Evolutionary conservation across 2,888 invertebrate species (phyloP).

Genomic region (Beris chalybata): DNA sequence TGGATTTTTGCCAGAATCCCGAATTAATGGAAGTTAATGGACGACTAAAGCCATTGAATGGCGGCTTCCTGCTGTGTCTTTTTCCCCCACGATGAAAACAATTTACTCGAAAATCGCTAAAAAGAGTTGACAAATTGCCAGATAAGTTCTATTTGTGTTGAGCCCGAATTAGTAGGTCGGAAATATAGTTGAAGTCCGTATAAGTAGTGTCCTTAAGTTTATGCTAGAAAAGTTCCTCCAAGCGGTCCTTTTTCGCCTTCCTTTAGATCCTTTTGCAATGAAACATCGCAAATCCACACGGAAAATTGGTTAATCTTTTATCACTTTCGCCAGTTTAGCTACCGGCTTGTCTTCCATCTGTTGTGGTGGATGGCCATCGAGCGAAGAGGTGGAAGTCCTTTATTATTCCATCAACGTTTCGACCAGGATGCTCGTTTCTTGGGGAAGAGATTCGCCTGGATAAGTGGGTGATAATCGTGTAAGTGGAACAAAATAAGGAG

Average conservation of each 20-base stretch:
- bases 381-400: constrained; percentile 23
- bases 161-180: background rate
- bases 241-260: no score
- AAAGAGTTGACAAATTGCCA: constrained; percentile 11
- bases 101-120: constrained; percentile 16
- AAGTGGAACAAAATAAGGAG: constrained; percentile 36
- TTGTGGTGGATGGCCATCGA: no score
- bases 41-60: constrained; percentile 3
- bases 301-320: constrained; percentile 38
- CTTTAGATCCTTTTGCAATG: background rate
- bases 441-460: constrained; percentile 19
- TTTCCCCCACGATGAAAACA: constrained; percentile 1
- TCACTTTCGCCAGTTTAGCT: constrained; percentile 27
- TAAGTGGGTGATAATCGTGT: constrained; percentile 40
- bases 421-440: constrained; percentile 29
- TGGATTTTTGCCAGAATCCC: constrained; percentile 10
- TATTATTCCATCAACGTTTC: constrained; percentile 40
- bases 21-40: constrained; percentile 28
- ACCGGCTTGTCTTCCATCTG: no score
- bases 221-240: no score
- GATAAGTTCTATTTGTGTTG: background rate
- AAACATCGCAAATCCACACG: constrained; percentile 25
- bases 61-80: constrained; percentile 7
- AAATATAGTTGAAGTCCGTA: background rate
- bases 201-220: no score